Evolutionary conservation across 2,797 vertebrate species (phyloP), one percentile per base, ranked within the genome.

Genomic region (Eospalax fontanierii): DNA sequence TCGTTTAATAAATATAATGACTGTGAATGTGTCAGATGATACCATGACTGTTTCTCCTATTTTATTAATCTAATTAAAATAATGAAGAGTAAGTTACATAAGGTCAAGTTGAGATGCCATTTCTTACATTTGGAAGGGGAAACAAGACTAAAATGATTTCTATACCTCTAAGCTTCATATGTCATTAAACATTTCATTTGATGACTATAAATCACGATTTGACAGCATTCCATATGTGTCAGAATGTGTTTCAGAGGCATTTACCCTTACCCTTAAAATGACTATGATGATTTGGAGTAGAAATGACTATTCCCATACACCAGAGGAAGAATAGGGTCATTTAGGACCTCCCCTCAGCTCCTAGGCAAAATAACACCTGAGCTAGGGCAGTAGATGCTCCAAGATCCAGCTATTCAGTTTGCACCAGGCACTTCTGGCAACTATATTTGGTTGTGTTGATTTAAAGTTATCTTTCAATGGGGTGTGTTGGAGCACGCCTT

Each of bases 51-150:
- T 75, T 73, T 82, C 33, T 65, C 6, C n/a, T 11, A 65, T 80
- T 66, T 12, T 43, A 38, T 40, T n/a, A 38, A 6, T 85, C 21
- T 86, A n/a, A 35, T 46, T 75, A 71, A 89, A 96, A 59, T 33
- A 15, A 61, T 35, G 40, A 74, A 40, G 9, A 85, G 2, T 19
- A 68, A 11, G 6, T 90, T 78, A 61, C 28, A 7, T 83, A 75
- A 88, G 95, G 59, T 89, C 82, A 75, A 82, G 78, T 40, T 46
- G 38, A 90, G 90, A 75, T 65, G 81, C 9, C 4, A 78, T 3
- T 80, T 87, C 40, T 87, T 65, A 71, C 73, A 87, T 68, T 92
- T 68, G 40, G 86, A 75, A 61, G 38, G 38, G 75, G 30, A 88
- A 86, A 66, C 8, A 12, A 40, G 22, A 68, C 2, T 71, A 46